phyloP scores from a whole-genome alignment of 2,888 invertebrate genomes.

The Drosophila siamana region DNA sequence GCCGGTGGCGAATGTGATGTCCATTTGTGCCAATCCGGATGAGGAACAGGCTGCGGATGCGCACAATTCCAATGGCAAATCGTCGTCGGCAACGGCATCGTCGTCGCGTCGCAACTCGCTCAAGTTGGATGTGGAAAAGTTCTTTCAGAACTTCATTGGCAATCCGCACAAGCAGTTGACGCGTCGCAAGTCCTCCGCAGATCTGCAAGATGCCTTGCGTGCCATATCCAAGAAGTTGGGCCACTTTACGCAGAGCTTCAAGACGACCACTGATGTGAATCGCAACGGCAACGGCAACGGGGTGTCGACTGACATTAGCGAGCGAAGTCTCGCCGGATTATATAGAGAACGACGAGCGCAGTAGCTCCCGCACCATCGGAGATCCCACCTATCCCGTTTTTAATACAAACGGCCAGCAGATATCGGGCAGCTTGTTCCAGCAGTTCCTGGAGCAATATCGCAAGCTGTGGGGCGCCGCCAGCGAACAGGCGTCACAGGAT shows the following conservation, averaged over 20 bases:
- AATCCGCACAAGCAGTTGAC: conserved; percentile 83
- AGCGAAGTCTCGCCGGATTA: conserved; percentile 67
- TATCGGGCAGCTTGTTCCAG: conserved; percentile 90
- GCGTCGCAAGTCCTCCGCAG: conserved; percentile 87
- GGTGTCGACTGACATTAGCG: conserved; percentile 25
- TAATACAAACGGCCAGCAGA: conserved; percentile 90
- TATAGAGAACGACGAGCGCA: conserved; percentile 73
- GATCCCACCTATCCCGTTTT: conserved; percentile 93
- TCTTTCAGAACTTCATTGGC: conserved; percentile 83
- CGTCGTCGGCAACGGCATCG: conserved; percentile 27
- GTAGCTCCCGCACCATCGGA: conserved; percentile 88
- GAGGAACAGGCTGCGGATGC: conserved; percentile 74
- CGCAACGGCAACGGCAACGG: conserved; percentile 75
- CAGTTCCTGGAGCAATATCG: conserved; percentile 90
- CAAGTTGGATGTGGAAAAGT: conserved; percentile 84
- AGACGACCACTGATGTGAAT: conserved; percentile 82
- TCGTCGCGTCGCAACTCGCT: conserved; percentile 74
- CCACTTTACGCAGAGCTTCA: conserved; percentile 86
- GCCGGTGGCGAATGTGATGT: conserved; percentile 90
- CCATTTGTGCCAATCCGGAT: conserved; percentile 90
- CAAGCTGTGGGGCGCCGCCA: conserved; percentile 84
- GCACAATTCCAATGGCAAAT: conserved; percentile 67
- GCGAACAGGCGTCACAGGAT: conserved; percentile 77
- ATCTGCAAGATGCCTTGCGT: conserved; percentile 88
- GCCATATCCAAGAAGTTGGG: conserved; percentile 87